phyloP scores from a whole-genome alignment of 2,797 vertebrate genomes.

The Phrynocephalus guinanensis region DNA sequence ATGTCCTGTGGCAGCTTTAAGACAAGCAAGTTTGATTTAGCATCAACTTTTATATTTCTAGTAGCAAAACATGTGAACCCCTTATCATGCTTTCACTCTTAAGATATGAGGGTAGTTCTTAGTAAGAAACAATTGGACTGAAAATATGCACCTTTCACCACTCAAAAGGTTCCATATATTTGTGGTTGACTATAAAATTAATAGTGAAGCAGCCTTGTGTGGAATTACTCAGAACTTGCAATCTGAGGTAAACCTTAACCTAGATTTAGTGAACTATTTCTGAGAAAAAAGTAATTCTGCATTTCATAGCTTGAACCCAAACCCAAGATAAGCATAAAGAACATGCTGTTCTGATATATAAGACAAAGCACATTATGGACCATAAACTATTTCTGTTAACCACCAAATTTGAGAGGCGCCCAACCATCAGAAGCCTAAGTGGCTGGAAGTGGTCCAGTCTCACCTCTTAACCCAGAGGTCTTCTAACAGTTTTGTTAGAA shows the following conservation, averaged over 20 bases:
- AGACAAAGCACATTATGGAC: conserved; percentile 20
- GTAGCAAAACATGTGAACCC: not conserved
- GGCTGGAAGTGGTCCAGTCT: not conserved
- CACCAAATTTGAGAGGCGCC: not conserved
- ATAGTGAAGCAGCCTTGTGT: not conserved
- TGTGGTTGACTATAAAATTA: not conserved
- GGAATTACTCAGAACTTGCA: not conserved
- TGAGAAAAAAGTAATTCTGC: not conserved
- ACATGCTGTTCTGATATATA: not conserved
- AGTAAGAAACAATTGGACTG: not conserved
- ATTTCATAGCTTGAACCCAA: conserved; percentile 18
- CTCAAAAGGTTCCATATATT: not conserved
- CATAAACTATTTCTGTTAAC: not conserved
- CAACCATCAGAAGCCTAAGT: not conserved
- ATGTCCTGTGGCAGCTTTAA: not conserved
- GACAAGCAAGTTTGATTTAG: too few relatives aligned
- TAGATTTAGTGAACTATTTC: conserved; percentile 8
- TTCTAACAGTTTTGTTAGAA: not conserved
- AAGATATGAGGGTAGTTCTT: not conserved
- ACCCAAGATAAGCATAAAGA: conserved; percentile 14
- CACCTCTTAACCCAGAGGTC: not conserved
- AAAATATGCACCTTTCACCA: not conserved
- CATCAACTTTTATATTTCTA: not conserved
- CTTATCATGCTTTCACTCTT: not conserved
- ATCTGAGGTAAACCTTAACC: conserved; percentile 11